phyloP scores from a whole-genome alignment of 2,888 invertebrate genomes.

The Drosophila colorata region DNA sequence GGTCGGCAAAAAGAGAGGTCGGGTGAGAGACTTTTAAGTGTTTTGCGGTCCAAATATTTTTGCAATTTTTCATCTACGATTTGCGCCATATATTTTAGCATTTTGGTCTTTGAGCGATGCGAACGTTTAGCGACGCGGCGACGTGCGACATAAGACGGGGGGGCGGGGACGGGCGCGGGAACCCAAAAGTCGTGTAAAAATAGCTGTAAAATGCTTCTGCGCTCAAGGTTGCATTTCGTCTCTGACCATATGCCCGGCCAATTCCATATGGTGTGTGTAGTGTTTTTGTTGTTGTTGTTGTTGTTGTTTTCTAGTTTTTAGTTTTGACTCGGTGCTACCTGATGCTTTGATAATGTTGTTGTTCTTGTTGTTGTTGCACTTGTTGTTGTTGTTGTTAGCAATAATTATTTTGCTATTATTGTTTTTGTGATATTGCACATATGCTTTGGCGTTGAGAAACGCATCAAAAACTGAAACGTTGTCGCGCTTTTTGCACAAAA shows the following conservation, averaged over 20 bases:
- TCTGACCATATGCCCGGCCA: conserved; percentile 32
- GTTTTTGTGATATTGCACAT: conserved; percentile 8
- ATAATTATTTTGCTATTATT: conserved; percentile 28
- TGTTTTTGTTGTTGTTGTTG: background rate
- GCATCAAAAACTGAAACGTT: conserved; percentile 12
- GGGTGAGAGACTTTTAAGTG: conserved; percentile 42
- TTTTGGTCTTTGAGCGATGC: conserved; percentile 38
- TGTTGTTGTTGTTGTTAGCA: background rate
- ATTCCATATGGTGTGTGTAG: conserved; percentile 45
- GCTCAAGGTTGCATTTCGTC: conserved; percentile 47
- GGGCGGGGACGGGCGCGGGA: background rate
- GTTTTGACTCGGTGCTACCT: conserved; percentile 30
- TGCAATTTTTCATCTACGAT: conserved; percentile 62
- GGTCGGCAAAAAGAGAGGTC: background rate
- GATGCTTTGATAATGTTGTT: conserved; percentile 29
- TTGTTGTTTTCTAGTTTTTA: background rate
- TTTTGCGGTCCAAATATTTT: conserved; percentile 64
- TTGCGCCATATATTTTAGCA: conserved; percentile 53
- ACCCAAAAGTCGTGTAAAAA: conserved; percentile 62
- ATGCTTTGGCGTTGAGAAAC: conserved; percentile 7
- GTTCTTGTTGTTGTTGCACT: background rate
- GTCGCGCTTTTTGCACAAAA: conserved; percentile 9
- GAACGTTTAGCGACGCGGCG: conserved; percentile 4
- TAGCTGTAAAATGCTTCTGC: conserved; percentile 65
- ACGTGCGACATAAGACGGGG: background rate